Evolutionary conservation across 2,113 vertebrate genomes (phyloP), one percentile per base, ranked within the genome.

Genomic region (Tachycineta bicolor): DNA sequence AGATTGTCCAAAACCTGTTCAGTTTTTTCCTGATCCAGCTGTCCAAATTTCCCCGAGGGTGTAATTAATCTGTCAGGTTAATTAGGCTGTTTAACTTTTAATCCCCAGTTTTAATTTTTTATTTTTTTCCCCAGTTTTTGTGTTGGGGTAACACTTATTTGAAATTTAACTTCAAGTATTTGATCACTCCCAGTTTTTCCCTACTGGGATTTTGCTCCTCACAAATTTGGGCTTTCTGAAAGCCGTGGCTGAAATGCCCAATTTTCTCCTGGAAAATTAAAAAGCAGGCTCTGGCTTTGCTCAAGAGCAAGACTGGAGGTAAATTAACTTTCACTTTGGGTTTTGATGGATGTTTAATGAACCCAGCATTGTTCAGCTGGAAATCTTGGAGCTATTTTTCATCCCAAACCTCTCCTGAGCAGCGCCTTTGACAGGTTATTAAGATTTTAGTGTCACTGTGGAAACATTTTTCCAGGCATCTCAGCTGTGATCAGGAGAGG

Each of bases 331-430:
- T 91, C 95, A 34, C 60, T 95, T 90, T 52, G 93, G 90, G 74
- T 96, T 89, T 92, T 95, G 96, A 97, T 96, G 88, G 95, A 95
- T 97, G 82, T 49, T 60, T 73, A 75, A 86, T 85, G 88, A 90
- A 73, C 31, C 71, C 70, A 37, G 60, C 86, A 52, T 92, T 76
- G 60, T 94, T 96, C 91, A 94, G n/a, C 93, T 93, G 87, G 70
- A 95, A 95, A 95, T 77, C 83, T 28, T 94, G 90, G 70, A 92
- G 78, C 94, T 43, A 91, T 94, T 87, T 96, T 46, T 93, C 60
- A 87, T 93, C 83, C 70, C 80, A 37, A 89, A 55, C 50, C 77
- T 92, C 84, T 77, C 49, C 67, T 11, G 73, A 96, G 94, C 69
- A 79, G 88, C 22, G 49, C 67, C 3, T 89, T 39, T 83, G 85